A percentile compares a stretch with the other conserved stretches of the same genome.
phyloP scores from a whole-genome alignment of 92 coral and sea anemone genomes.

The Porites evermanni region DNA sequence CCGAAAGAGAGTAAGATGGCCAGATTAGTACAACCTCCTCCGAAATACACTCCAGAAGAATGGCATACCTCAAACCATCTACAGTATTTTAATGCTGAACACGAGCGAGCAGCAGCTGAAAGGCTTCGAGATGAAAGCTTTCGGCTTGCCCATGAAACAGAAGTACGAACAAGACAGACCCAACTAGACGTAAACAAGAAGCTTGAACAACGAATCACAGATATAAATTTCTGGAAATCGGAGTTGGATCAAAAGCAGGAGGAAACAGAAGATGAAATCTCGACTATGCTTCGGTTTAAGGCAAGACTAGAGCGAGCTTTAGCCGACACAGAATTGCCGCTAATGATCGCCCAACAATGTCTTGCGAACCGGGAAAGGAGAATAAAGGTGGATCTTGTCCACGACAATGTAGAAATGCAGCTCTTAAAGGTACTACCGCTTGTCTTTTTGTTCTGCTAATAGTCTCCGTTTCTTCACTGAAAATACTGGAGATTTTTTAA shows the following conservation, averaged over 20 bases:
- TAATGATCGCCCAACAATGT: constrained; percentile 93
- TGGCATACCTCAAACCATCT: constrained; percentile 94
- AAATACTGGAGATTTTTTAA: neutral
- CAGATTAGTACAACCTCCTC: constrained; percentile 94
- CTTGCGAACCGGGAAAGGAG: constrained; percentile 91
- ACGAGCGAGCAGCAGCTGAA: constrained; percentile 92
- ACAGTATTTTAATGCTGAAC: constrained; percentile 91
- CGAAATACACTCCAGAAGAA: constrained; percentile 96
- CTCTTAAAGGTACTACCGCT: constrained; percentile 75
- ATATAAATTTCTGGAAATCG: constrained; percentile 93
- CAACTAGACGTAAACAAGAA: constrained; percentile 95
- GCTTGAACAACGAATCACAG: constrained; percentile 91
- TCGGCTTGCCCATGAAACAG: constrained; percentile 91
- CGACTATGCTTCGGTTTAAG: constrained; percentile 79
- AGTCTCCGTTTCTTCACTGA: neutral
- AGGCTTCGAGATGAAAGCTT: constrained; percentile 96
- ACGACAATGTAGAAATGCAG: constrained; percentile 97
- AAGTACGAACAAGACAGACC: constrained; percentile 89
- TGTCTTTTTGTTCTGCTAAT: neutral
- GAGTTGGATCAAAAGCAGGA: constrained; percentile 91
- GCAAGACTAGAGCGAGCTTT: constrained; percentile 85
- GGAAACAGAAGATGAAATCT: constrained; percentile 86
- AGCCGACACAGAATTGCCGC: constrained; percentile 91
- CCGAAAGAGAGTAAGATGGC: constrained; percentile 73
- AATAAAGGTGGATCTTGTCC: constrained; percentile 90